Percentiles rank a stretch among this genome's conserved stretches.
These are phyloP conservation scores for Heliconius nattereri DNA, from an alignment of 1,140 invertebrate species.

Conservation along the genomic window DNA sequence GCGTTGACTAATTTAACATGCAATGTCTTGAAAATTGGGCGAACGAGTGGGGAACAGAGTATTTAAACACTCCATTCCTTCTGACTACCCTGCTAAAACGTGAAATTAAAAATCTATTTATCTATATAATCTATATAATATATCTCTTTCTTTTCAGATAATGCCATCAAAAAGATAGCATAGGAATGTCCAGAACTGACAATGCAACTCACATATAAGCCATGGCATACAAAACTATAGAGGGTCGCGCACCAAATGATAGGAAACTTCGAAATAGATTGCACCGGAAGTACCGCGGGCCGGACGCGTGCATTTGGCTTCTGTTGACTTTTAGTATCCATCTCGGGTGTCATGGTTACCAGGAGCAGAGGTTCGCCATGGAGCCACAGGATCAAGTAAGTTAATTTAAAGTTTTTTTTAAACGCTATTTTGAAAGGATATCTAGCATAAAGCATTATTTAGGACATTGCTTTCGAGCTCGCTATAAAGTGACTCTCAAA, in stretches of 20 bases:
- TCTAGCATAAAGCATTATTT: too few species aligned
- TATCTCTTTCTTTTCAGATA: slow-evolving; percentile 57
- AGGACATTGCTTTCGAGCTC: too few species aligned
- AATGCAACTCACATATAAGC: slow-evolving; percentile 58
- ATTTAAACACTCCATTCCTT: too few species aligned
- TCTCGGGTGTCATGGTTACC: slow-evolving; percentile 65
- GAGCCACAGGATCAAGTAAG: slow-evolving; percentile 55
- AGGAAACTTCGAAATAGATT: slow-evolving; percentile 63
- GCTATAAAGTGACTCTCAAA: too few species aligned
- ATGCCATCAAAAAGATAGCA: slow-evolving; percentile 49
- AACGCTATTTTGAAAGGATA: too few species aligned
- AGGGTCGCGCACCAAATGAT: slow-evolving; percentile 56
- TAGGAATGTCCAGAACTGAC: slow-evolving; percentile 40
- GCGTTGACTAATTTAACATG: too few species aligned
- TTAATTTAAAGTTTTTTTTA: too few species aligned
- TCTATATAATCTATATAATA: not conserved
- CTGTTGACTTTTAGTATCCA: slow-evolving; percentile 49
- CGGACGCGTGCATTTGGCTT: slow-evolving; percentile 57
- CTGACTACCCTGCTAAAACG: not conserved
- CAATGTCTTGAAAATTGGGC: too few species aligned
- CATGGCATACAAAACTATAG: slow-evolving; percentile 62
- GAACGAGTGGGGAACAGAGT: too few species aligned
- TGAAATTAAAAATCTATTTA: not conserved
- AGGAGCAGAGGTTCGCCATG: slow-evolving; percentile 75
- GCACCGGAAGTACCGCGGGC: slow-evolving; percentile 51